phyloP scores from a whole-genome alignment of 1,140 invertebrate species.

The Phocides pigmalion region DNA sequence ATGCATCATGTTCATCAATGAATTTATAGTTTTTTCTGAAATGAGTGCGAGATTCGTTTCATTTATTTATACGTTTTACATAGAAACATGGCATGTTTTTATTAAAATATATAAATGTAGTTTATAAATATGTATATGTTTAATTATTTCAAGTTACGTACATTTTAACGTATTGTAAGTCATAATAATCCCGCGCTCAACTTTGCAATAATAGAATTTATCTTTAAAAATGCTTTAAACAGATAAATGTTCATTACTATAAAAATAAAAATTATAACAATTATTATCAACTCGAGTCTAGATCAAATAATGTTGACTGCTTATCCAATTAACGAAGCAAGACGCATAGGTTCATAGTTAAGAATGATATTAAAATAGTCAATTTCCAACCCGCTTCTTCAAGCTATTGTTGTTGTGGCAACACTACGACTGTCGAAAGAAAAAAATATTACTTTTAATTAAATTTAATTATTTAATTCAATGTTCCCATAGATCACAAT shows the following conservation, averaged over 20 bases:
- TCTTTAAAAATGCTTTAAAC: background rate
- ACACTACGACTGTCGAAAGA: background rate
- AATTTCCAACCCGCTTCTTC: constrained; percentile 30
- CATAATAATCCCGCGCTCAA: background rate
- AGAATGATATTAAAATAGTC: background rate
- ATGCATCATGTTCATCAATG: constrained; percentile 22
- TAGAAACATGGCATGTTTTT: background rate
- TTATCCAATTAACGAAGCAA: background rate
- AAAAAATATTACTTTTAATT: background rate
- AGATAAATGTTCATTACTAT: background rate
- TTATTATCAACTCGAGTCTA: background rate
- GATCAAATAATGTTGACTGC: background rate
- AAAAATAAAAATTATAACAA: background rate
- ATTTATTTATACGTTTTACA: background rate
- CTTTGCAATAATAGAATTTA: background rate
- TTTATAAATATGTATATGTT: background rate
- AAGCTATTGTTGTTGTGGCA: constrained; percentile 32
- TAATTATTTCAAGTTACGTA: background rate
- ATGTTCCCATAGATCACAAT: constrained; percentile 70
- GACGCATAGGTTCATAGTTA: too few relatives aligned
- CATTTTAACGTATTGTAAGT: background rate
- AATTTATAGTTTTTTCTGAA: constrained; percentile 11
- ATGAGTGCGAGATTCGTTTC: constrained; percentile 8
- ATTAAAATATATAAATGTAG: too few relatives aligned
- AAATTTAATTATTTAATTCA: background rate